Base-by-base conservation (phyloP, 2,888 invertebrate species). In the Monopis laevigella region DNA sequence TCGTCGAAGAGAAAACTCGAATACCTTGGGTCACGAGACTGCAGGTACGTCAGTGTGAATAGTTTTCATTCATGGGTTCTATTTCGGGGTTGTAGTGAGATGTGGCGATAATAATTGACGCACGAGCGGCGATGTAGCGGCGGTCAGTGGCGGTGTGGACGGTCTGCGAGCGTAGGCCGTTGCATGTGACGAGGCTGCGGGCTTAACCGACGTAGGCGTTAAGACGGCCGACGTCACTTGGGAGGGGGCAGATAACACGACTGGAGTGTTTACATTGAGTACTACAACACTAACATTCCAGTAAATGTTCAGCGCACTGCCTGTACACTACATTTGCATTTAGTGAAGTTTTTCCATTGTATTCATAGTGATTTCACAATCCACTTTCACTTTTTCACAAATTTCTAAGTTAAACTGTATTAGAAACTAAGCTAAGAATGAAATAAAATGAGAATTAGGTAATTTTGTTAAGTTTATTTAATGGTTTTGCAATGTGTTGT, bases 1-100 rank as follows among this genome's bases (percentile, higher is more conserved):
- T 80, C 83, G 57, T 78, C 85, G 66, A 87, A 84, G 70, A 84
- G 82, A 78, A 78, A 82, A 68, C 65, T 77, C 53, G 60, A 72
- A 50, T 56, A 59, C 60, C 59, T 58, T 56, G 69, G 68, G 62
- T 59, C 61, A 62, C 67, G 62, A 65, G 64, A 74, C 66, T 62
- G 65, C 65, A 73, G 82, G 83, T 81, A 82, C 72, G 73, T 82
- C 69, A 57, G 48, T 47, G 39, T 43, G 45, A 52, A 62, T 62
- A 58, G 47, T 61, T 65, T 65, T 77, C 69, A 66, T 65, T 67
- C 53, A 62, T 59, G 53, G 54, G 52, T 50, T 67, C 60, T 71
- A 66, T 71, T 70, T 69, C 48, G 50, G 49, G 55, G 48, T 14
- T 17, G 16, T 5, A 8, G 32, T 58, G 58, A 56, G 55, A 60